phyloP scores from a whole-genome alignment of 2,888 invertebrate genomes.

The Hipparchia sbordonii region DNA sequence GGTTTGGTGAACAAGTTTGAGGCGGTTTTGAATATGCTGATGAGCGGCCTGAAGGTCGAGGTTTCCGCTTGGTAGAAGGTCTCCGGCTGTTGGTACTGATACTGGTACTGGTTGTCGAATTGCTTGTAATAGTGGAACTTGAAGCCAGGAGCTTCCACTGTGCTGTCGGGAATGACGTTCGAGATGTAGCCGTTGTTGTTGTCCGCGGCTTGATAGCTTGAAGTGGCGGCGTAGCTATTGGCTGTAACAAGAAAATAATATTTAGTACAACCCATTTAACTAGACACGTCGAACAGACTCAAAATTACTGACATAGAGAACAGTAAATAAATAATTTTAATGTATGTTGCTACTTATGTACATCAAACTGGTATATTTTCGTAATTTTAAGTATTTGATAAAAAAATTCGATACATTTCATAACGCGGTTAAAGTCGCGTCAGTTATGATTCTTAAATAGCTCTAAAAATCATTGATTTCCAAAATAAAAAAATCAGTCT shows the following conservation, averaged over 20 bases:
- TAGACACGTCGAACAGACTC: too few relatives aligned
- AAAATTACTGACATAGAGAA: too few relatives aligned
- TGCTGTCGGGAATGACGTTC: constrained; percentile 81
- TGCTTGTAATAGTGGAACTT: constrained; percentile 74
- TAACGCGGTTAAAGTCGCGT: too few relatives aligned
- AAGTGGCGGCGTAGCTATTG: constrained; percentile 67
- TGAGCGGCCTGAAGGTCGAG: constrained; percentile 72
- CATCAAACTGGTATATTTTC: too few relatives aligned
- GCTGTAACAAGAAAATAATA: constrained; percentile 58
- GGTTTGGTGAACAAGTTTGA: constrained; percentile 70
- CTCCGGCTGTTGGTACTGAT: constrained; percentile 65
- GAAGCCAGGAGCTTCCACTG: constrained; percentile 65
- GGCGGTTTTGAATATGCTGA: constrained; percentile 76
- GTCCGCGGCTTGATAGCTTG: constrained; percentile 68
- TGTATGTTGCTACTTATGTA: too few relatives aligned
- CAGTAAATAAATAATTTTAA: too few relatives aligned
- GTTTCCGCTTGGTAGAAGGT: constrained; percentile 63
- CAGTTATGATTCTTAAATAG: too few relatives aligned
- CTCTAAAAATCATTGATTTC: too few relatives aligned
- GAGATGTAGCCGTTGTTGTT: constrained; percentile 78
- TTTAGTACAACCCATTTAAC: background rate
- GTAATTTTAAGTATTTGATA: too few relatives aligned
- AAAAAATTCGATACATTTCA: too few relatives aligned
- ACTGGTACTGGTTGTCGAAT: constrained; percentile 61
- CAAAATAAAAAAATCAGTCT: too few relatives aligned